phyloP scores from a whole-genome alignment of 2,797 vertebrate genomes.

The Ctenosaura bakeri region DNA sequence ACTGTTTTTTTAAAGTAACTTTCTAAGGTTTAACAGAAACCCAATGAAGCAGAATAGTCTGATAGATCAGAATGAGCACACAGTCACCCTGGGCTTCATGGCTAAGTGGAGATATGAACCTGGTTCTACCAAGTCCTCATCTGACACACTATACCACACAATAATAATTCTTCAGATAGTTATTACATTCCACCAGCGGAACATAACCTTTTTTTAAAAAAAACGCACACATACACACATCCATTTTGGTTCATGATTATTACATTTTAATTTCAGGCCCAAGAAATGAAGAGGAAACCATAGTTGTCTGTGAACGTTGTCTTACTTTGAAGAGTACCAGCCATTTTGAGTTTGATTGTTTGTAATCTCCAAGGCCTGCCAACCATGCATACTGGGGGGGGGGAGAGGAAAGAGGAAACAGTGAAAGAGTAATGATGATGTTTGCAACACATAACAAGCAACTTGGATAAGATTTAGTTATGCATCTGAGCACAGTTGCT shows the following conservation, averaged over 20 bases:
- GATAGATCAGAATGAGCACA: neutral
- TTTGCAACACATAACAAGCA: slow-evolving; percentile 53
- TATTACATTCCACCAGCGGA: neutral
- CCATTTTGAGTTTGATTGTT: neutral
- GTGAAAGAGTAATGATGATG: slow-evolving; percentile 11
- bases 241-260: neutral
- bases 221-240: neutral
- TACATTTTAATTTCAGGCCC: neutral
- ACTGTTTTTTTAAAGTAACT: too few relatives aligned
- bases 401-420: neutral
- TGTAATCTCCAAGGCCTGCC: neutral
- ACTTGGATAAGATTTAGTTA: slow-evolving; percentile 34
- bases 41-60: neutral
- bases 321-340: neutral
- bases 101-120: neutral
- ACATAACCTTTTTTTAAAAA: neutral
- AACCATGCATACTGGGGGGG: neutral
- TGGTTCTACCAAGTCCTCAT: neutral
- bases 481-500: slow-evolving; percentile 53
- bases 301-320: neutral
- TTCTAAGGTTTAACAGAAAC: too few relatives aligned
- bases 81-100: neutral
- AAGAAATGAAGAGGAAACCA: neutral
- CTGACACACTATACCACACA: neutral
- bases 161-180: neutral